phyloP scores from a whole-genome alignment of 2,888 invertebrate species.

The Epistrophella euchroma region DNA sequence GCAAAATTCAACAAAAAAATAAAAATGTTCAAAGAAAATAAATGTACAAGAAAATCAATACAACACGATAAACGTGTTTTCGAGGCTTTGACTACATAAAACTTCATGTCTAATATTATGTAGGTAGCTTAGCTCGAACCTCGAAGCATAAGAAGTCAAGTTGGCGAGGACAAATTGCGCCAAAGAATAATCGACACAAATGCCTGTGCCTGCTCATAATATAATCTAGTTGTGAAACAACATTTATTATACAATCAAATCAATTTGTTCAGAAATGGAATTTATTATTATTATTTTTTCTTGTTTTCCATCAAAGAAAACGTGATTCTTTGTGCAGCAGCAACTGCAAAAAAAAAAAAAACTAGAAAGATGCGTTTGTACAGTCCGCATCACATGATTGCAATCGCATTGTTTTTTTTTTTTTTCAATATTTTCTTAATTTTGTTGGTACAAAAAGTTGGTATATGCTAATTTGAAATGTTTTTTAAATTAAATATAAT shows the following conservation, averaged over 20 bases:
- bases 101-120: constrained; percentile 4
- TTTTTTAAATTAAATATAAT: too few relatives aligned
- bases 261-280: constrained; percentile 30
- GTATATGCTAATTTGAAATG: too few relatives aligned
- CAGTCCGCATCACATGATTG: not conserved
- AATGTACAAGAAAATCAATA: not conserved
- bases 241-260: constrained; percentile 32
- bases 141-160: constrained; percentile 28
- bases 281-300: constrained; percentile 26
- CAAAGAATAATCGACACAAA: constrained; percentile 39
- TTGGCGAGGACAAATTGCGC: constrained; percentile 50
- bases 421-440: too few relatives aligned
- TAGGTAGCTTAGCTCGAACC: not conserved
- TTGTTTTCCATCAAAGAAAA: not conserved
- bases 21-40: constrained; percentile 12
- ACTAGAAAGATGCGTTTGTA: constrained; percentile 3
- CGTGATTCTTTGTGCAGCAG: not conserved
- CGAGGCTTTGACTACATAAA: constrained; percentile 13
- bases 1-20: constrained; percentile 2
- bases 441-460: too few relatives aligned
- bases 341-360: not conserved
- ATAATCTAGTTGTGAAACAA: not conserved
- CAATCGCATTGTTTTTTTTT: too few relatives aligned
- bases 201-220: constrained; percentile 25
- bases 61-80: constrained; percentile 64